These are phyloP conservation scores for Caretta caretta DNA, from an alignment of 2,113 vertebrate genomes.

Conservation along the genomic window DNA sequence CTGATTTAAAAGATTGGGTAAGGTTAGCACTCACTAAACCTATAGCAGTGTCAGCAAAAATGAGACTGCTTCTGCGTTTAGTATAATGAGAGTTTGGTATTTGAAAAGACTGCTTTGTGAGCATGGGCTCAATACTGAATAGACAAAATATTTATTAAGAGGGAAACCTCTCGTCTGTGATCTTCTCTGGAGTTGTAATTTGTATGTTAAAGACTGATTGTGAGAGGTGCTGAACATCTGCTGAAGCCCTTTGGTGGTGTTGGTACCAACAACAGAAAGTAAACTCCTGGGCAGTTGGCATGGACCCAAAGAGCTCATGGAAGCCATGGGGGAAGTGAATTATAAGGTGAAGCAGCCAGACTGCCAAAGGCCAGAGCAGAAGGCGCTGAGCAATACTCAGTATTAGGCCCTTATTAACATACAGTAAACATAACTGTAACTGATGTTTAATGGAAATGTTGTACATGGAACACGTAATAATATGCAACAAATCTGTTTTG, in stretches of 20 bases:
- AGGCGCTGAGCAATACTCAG: fast-evolving
- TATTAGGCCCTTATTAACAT: not conserved
- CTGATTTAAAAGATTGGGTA: not conserved
- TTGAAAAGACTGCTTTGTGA: not conserved
- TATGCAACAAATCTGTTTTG: not conserved
- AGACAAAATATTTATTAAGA: not conserved
- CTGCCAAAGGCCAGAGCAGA: too few relatives aligned
- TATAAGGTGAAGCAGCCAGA: too few relatives aligned
- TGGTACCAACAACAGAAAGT: too few relatives aligned
- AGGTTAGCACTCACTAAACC: not conserved
- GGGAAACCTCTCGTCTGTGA: too few relatives aligned
- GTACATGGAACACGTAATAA: not conserved
- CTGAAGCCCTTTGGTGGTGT: not conserved
- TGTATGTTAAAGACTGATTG: not conserved
- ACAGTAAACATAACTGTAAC: too few relatives aligned
- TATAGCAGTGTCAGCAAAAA: not conserved
- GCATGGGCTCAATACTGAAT: too few relatives aligned
- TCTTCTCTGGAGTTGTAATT: not conserved
- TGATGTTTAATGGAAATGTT: not conserved
- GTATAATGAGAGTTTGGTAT: not conserved
- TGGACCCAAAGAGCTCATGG: too few relatives aligned
- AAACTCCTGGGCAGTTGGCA: too few relatives aligned
- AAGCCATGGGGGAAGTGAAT: too few relatives aligned
- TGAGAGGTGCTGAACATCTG: not conserved
- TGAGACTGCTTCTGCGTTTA: not conserved